Conservation (phyloP, 2,797 vertebrate species). For the Coregonus sp. region DNA sequence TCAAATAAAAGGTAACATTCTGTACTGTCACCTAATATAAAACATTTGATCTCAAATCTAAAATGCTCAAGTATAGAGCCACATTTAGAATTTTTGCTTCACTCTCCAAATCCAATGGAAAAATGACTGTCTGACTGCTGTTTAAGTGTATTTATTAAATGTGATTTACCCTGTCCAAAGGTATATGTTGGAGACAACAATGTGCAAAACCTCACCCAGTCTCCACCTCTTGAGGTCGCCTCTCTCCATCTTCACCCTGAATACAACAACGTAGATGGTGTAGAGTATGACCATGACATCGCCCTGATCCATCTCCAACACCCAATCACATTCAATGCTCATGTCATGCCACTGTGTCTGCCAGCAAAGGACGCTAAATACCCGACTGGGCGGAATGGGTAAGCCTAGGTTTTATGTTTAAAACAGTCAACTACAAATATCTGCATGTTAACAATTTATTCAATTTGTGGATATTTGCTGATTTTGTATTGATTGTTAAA, state of each 20-base stretch:
- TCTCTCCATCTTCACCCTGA: constrained; percentile 61
- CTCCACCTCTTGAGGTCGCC: accelerated
- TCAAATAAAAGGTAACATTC: too few species aligned
- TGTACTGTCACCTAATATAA: too few species aligned
- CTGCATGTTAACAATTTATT: too few species aligned
- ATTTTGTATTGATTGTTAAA: too few species aligned
- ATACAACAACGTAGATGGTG: constrained; percentile 25
- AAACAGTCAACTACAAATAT: too few species aligned
- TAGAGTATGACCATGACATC: constrained; percentile 63
- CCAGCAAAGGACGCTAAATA: constrained; percentile 45
- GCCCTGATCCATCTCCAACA: constrained; percentile 63
- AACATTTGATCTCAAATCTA: too few species aligned
- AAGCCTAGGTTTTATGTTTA: constrained; percentile 17
- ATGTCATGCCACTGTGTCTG: constrained; percentile 71
- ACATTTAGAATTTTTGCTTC: too few species aligned
- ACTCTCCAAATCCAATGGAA: too few species aligned
- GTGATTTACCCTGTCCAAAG: constrained; percentile 41
- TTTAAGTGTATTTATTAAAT: not conserved
- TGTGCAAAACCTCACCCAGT: accelerated
- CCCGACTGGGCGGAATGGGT: constrained; percentile 46
- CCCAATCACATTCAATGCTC: constrained; percentile 50
- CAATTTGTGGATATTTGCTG: too few species aligned
- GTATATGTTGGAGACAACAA: constrained; percentile 52
- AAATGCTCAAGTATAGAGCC: too few species aligned
- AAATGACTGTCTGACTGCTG: not conserved